Conservation (phyloP, 2,113 vertebrate species). For the Apteryx owenii region DNA sequence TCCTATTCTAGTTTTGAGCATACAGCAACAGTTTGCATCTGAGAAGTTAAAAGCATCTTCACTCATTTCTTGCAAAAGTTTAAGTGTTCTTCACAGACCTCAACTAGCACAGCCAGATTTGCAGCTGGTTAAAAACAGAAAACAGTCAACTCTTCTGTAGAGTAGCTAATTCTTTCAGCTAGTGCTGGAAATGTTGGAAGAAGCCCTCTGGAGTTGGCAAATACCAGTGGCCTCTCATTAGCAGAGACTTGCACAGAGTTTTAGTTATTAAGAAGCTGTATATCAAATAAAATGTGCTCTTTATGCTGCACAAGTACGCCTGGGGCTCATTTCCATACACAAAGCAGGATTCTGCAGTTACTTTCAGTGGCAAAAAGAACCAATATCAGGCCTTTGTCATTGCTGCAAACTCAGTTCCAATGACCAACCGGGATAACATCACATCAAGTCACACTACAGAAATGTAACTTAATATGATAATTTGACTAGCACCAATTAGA, state of each 20-base stretch:
- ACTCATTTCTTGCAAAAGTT: no score
- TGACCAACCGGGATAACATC: background rate
- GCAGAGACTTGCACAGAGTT: background rate
- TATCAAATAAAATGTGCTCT: background rate
- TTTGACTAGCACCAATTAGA: background rate
- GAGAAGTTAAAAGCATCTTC: background rate
- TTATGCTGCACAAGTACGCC: background rate
- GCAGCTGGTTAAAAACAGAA: background rate
- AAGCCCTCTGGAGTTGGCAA: background rate
- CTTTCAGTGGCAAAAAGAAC: background rate
- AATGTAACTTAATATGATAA: rapidly evolving
- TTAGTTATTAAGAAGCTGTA: background rate
- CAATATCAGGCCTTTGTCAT: no score
- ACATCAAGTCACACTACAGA: rapidly evolving
- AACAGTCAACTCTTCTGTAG: rapidly evolving
- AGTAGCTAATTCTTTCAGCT: background rate
- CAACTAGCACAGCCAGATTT: rapidly evolving
- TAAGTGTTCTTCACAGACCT: background rate
- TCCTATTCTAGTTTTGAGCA: no score
- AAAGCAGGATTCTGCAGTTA: rapidly evolving
- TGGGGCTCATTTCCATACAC: rapidly evolving
- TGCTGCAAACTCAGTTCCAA: background rate
- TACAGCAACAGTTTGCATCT: background rate
- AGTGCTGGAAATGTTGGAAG: background rate
- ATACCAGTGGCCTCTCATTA: background rate